Base-by-base conservation (phyloP, 2,888 invertebrate species). In the Eudiplozoon nipponicum region DNA sequence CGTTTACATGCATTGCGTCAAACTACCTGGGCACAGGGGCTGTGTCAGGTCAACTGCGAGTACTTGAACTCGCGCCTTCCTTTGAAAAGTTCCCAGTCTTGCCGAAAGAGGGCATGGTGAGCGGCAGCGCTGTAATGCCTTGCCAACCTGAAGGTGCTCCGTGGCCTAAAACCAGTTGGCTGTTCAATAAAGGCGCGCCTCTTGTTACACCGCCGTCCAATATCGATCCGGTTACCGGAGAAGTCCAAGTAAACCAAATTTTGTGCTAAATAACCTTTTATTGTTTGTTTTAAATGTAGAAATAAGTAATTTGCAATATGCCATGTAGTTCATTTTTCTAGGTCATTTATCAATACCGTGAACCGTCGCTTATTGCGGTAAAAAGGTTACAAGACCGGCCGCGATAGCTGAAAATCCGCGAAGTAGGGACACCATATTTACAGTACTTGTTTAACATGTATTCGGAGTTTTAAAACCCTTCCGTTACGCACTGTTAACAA, bases 131-230 rank as follows among this genome's bases (percentile, higher is more conserved):
- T 0, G 71, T 86, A 39, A 66, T 68, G 41, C 34, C 47, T 5
- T 86, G 86, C 54, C 70, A 72, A 52, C 84, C 84, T 0, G 86
- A 86, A 61, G 81, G 81, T 3, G 81, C 84, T 1, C 84, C 86
- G 0, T 67, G 68, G 49, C 78, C 81, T 0, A 68, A 15, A 7
- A 22, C 21, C 5, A 22, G 15, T 9, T 44, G 44, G 44, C 9
- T 20, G 21, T 37, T 34, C 9, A 44, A 44, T 17, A n/a, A n/a
- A 7, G 38, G 29, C 5, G 19, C 31, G 3, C 18, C 18, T 11
- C 4, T 38, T 7, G 29, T 18, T 7, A n/a, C 29, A 5, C 18
- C 17, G 11, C 28, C 18, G 3, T 9, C 31, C n/a, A 15, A 3
- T 4, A 7, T 31, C 5, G 31, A 31, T 31, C n/a, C 5, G 5